Evolutionary conservation across 2,888 invertebrate species (phyloP), one percentile per base, ranked within the genome.

Genomic region (Lypha dubia): DNA sequence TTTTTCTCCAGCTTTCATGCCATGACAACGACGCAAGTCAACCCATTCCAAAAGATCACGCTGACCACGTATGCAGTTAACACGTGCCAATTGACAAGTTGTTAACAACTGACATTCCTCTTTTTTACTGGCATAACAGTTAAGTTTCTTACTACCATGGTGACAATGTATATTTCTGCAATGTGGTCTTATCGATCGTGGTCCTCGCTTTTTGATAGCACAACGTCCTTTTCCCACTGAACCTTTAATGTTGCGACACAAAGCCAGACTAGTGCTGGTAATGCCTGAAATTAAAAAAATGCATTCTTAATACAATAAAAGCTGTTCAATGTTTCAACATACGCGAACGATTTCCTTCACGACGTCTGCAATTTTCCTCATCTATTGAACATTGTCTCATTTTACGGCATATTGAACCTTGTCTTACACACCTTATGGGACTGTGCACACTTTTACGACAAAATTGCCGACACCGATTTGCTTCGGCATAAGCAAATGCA

Each of bases 121-220:
- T 4, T 87, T 76, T 15, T 35, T 76, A n/a, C 79, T 85, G 20
- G 83, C 70, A 86, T 89, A 89, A 86, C 90, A 90, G 63, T 73
- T 83, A 9, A 84, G 62, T n/a, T 49, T 44, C 60, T 79, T 70
- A 17, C 79, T 81, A n/a, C 75, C 86, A 9, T 24, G 13, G 17
- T 60, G 38, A 41, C 87, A 85, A n/a, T 24, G 38, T 1, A 65
- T 28, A 13, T 24, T 44, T 1, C 35, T 24, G 22, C 86, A 82
- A 24, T 24, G 58, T 28, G 70, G 35, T 11, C 8, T 11, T 2
- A 44, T 28, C 35, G 41, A 6, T 35, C 73, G 58, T 13, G 53
- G 49, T n/a, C 24, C 17, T 9, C 73, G 56, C 20, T 28, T 63
- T n/a, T 9, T 67, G 11, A 44, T 22, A 4, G 74, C 67, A 41